Conservation (phyloP, 2,888 invertebrate species). For the Zaprionus obscuricornis region DNA sequence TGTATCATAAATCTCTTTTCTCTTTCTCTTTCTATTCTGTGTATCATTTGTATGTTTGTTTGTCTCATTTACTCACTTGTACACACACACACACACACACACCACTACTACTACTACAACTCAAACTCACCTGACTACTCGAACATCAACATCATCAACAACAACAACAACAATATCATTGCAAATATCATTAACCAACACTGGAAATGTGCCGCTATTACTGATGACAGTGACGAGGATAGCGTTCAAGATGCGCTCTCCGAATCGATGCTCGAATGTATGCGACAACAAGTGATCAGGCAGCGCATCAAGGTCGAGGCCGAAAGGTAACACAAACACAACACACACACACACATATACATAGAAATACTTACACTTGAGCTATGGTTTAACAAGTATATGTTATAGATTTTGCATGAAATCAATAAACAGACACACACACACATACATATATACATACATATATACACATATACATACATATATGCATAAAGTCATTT, state of each 20-base stretch:
- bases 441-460: neutral
- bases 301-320: slow-evolving; percentile 92
- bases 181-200: slow-evolving; percentile 36
- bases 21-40: slow-evolving; percentile 39
- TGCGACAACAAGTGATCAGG: slow-evolving; percentile 91
- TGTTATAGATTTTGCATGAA: too few relatives aligned
- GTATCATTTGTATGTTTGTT: slow-evolving; percentile 32
- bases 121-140: neutral
- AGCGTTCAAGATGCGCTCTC: slow-evolving; percentile 86
- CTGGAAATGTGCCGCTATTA: slow-evolving; percentile 18
- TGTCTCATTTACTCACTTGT: slow-evolving; percentile 31
- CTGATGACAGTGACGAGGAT: slow-evolving; percentile 67
- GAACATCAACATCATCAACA: slow-evolving; percentile 4
- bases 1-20: slow-evolving; percentile 32
- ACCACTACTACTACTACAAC: slow-evolving; percentile 15
- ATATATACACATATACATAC: slow-evolving; percentile 9
- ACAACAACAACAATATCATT: slow-evolving; percentile 3
- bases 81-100: slow-evolving; percentile 37
- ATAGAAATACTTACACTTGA: neutral
- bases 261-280: slow-evolving; percentile 91
- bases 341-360: slow-evolving; percentile 24
- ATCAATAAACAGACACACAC: too few relatives aligned
- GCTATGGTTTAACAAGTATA: slow-evolving; percentile 8
- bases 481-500: slow-evolving; percentile 24
- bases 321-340: slow-evolving; percentile 87